Evolutionary conservation across 2,888 invertebrate genomes (phyloP).

Genomic region (Noctua fimbriata): DNA sequence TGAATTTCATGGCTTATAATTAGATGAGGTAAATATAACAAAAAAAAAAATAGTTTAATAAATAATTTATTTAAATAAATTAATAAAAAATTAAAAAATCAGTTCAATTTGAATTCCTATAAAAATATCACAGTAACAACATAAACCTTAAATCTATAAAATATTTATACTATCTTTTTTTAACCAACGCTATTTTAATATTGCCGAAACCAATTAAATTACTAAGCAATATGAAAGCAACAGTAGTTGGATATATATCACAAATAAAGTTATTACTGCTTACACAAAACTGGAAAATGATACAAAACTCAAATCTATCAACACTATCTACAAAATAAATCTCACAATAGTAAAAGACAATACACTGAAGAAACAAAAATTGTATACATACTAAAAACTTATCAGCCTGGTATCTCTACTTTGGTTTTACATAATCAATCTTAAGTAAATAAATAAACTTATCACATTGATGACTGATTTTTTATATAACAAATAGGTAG

Average conservation of each 20-base stretch:
- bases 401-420: background rate
- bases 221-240: no score
- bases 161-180: background rate
- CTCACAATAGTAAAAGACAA: background rate
- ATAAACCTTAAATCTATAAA: background rate
- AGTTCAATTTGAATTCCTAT: no score
- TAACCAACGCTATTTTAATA: background rate
- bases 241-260: background rate
- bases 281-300: background rate
- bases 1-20: background rate
- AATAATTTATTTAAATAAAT: background rate
- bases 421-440: background rate
- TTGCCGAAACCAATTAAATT: no score
- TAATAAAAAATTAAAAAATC: background rate
- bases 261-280: background rate
- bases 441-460: background rate
- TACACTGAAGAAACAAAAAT: background rate
- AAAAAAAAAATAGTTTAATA: background rate
- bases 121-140: background rate
- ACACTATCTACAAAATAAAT: background rate
- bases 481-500: background rate
- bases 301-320: background rate
- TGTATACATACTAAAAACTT: background rate
- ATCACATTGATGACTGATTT: background rate
- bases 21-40: background rate